Percentiles rank a stretch among this genome's conserved stretches.
Evolutionary conservation across 2,113 vertebrate species (phyloP).

Genomic region (Apus apus): DNA sequence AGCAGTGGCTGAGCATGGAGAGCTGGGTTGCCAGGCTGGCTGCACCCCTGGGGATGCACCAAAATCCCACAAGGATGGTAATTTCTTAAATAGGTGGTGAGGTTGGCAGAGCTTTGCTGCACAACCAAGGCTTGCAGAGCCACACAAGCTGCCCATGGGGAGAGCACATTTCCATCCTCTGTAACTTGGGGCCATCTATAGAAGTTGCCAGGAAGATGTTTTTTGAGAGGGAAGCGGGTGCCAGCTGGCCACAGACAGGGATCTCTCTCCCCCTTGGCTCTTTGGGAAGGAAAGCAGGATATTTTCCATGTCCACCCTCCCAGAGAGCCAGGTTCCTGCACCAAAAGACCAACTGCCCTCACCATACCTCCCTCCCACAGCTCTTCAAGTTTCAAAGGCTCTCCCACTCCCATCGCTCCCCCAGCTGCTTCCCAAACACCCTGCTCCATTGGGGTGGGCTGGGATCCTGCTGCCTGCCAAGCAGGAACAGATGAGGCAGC

Average conservation of each 20-base stretch:
- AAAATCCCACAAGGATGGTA: background rate
- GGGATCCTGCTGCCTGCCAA: background rate
- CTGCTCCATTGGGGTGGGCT: background rate
- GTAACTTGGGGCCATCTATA: background rate
- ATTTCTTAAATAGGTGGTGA: background rate
- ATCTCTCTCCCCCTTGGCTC: background rate
- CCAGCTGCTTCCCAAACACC: background rate
- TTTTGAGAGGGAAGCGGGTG: background rate
- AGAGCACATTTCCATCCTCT: background rate
- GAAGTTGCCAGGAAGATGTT: background rate
- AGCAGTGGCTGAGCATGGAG: background rate
- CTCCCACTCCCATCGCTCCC: background rate
- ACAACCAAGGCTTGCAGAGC: background rate
- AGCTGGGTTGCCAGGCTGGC: accelerated
- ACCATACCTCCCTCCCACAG: accelerated
- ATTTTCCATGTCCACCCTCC: background rate
- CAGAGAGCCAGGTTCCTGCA: background rate
- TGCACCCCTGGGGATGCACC: background rate
- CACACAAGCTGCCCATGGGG: background rate
- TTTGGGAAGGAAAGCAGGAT: background rate
- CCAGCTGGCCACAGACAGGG: background rate
- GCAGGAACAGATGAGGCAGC: background rate
- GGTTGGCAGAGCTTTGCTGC: accelerated
- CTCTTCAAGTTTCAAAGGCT: conserved; percentile 19
- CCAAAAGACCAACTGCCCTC: background rate